A percentile compares a stretch with the other conserved stretches of the same genome.
These are phyloP conservation scores for Speoplatyrhinus poulsoni DNA, from an alignment of 2,113 vertebrate genomes.

Conservation along the genomic window DNA sequence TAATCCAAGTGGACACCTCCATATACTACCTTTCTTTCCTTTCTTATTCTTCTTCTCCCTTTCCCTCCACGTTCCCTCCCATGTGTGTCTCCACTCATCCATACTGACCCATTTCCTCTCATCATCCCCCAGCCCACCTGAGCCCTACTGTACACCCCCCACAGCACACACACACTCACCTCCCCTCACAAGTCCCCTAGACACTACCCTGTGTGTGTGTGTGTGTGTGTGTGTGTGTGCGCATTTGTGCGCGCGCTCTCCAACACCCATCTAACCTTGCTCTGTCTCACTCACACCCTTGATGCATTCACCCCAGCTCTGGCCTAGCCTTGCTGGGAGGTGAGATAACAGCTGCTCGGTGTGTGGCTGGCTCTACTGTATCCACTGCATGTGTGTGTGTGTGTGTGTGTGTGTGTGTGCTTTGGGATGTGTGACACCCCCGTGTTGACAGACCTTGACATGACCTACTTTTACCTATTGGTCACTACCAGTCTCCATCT, in stretches of 20 bases:
- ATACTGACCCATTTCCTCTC: slow-evolving; percentile 73
- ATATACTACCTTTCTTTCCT: slow-evolving; percentile 22
- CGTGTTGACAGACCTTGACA: not conserved
- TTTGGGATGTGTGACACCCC: not conserved
- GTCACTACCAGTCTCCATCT: not conserved
- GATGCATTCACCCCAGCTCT: not conserved
- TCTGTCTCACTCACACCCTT: not conserved
- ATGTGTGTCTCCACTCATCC: slow-evolving; percentile 62
- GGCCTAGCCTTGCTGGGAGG: not conserved
- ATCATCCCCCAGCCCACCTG: slow-evolving; percentile 70
- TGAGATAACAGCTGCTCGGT: not conserved
- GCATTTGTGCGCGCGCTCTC: slow-evolving; percentile 23
- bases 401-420: slow-evolving; percentile 10
- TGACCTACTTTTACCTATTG: not conserved
- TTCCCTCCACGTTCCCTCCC: slow-evolving; percentile 51
- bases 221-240: slow-evolving; percentile 18
- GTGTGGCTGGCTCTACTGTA: not conserved
- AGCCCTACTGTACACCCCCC: slow-evolving; percentile 64
- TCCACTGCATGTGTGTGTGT: not conserved
- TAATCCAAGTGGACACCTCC: slow-evolving; percentile 24
- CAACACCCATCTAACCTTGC: slow-evolving; percentile 39
- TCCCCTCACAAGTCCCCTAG: slow-evolving; percentile 16
- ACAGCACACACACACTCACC: slow-evolving; percentile 22
- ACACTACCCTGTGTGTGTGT: slow-evolving; percentile 14
- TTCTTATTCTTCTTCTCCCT: slow-evolving; percentile 27